These are phyloP conservation scores for Ginglymostoma cirratum DNA, from an alignment of 2,113 vertebrate species.

Conservation along the genomic window DNA sequence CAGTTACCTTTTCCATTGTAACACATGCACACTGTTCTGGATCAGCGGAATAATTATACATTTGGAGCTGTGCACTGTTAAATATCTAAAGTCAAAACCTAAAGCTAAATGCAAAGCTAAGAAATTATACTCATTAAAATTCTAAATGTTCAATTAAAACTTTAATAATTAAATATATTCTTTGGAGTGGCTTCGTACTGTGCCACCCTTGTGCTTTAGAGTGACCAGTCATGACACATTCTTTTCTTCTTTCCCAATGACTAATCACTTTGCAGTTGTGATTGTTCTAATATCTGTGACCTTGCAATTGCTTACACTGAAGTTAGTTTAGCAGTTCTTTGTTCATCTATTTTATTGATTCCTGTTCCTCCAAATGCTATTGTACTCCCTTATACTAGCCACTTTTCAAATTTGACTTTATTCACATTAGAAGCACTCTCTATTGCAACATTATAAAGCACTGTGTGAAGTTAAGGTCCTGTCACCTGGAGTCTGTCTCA, in stretches of 20 bases:
- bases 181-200: background rate
- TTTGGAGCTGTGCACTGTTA: background rate
- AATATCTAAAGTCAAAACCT: background rate
- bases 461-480: background rate
- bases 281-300: background rate
- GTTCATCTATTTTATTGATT: background rate
- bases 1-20: background rate
- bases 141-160: background rate
- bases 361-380: background rate
- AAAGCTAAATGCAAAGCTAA: background rate
- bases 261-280: background rate
- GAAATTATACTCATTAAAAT: background rate
- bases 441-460: background rate
- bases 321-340: background rate
- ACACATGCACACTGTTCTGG: background rate
- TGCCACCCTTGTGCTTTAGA: background rate
- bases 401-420: background rate
- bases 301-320: background rate
- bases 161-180: background rate
- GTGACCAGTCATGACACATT: background rate
- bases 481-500: background rate
- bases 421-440: background rate
- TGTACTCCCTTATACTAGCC: background rate
- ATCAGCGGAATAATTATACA: background rate
- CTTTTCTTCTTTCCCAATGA: background rate